These are phyloP conservation scores for Promerops cafer DNA, from an alignment of 2,113 vertebrate genomes.

Conservation along the genomic window DNA sequence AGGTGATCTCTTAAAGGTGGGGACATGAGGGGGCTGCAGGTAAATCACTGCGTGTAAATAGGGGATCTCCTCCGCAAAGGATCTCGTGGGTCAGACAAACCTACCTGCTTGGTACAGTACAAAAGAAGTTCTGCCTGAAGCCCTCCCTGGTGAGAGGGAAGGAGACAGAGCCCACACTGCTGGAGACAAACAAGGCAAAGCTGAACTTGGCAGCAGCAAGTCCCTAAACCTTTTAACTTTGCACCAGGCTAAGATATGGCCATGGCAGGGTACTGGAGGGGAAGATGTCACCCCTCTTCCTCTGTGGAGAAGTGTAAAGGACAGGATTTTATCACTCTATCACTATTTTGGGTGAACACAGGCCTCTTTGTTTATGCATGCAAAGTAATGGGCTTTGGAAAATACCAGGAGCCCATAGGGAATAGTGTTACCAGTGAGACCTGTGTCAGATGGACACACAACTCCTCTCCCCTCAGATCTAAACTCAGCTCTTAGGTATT, in stretches of 20 bases:
- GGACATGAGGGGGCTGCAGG: not conserved
- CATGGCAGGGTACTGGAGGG: not conserved
- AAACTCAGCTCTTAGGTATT: not conserved
- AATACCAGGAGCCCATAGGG: not conserved
- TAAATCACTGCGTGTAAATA: not conserved
- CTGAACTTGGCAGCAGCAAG: slow-evolving; percentile 18
- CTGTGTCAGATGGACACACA: not conserved
- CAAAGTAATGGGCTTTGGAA: not conserved
- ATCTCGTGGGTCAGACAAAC: not conserved
- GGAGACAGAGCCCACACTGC: not conserved
- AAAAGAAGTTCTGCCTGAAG: slow-evolving; percentile 1
- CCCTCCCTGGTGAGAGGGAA: not conserved
- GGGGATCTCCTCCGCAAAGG: not conserved
- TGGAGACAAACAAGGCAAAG: slow-evolving; percentile 45
- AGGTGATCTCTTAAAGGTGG: slow-evolving; percentile 4
- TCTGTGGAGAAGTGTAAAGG: not conserved
- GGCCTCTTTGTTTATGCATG: not conserved
- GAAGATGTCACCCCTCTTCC: not conserved
- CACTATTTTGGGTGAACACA: not conserved
- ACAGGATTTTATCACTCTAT: not conserved
- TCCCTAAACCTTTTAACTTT: not conserved
- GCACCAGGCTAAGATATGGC: slow-evolving; percentile 10
- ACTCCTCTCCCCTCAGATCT: not conserved
- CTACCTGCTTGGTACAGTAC: slow-evolving; percentile 40
- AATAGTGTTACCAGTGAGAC: not conserved